These are phyloP conservation scores for Sceloporus undulatus DNA, from an alignment of 2,113 vertebrate species.

Conservation along the genomic window DNA sequence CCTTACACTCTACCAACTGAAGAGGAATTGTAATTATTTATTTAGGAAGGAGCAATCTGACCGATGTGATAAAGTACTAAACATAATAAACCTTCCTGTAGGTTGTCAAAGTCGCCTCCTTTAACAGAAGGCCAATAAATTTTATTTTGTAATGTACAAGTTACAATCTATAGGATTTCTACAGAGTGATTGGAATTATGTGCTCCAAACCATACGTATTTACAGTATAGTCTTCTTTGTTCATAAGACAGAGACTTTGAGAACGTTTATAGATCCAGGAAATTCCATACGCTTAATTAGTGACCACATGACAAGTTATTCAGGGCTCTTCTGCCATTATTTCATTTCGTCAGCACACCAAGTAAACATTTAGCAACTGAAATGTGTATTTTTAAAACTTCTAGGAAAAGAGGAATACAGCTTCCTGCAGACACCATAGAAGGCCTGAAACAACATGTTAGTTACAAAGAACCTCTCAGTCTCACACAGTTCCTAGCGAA, in stretches of 20 bases:
- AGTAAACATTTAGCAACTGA: background rate
- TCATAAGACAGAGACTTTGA: background rate
- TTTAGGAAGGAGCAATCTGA: background rate
- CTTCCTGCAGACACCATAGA: conserved; percentile 76
- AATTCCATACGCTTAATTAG: background rate
- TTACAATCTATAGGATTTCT: background rate
- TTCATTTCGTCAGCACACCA: background rate
- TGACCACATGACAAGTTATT: background rate
- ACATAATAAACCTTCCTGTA: background rate
- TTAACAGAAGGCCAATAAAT: background rate
- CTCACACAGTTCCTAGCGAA: conserved; percentile 87
- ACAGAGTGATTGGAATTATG: too few relatives aligned
- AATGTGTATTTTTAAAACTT: background rate
- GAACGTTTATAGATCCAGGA: background rate
- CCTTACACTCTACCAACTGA: background rate
- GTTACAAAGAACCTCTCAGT: conserved; percentile 74
- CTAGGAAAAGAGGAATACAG: conserved; percentile 84
- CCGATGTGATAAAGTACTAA: background rate
- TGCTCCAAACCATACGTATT: background rate
- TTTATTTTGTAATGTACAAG: background rate
- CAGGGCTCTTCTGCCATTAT: background rate
- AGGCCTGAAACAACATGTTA: conserved; percentile 74
- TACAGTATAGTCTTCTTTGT: background rate
- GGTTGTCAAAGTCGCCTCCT: background rate
- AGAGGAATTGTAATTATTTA: background rate